A percentile compares a stretch with the other conserved stretches of the same genome.
These are phyloP conservation scores for Lepidurus apus DNA, from an alignment of 1,140 invertebrate species.

Conservation along the genomic window DNA sequence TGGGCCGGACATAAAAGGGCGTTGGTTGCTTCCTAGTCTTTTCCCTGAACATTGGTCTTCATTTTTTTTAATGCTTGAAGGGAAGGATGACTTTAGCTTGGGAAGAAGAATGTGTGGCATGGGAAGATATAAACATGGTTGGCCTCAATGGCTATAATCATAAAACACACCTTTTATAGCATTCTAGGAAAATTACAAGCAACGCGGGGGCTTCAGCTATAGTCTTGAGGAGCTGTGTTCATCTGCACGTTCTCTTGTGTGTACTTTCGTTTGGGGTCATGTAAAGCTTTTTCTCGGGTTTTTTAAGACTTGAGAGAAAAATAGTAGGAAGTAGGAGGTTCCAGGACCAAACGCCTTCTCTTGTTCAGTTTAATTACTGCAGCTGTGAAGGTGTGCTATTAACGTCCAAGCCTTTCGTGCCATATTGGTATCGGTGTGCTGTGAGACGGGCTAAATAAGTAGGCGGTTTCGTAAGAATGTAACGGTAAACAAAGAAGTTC, in stretches of 20 bases:
- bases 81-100: background rate
- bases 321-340: background rate
- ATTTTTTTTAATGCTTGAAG: background rate
- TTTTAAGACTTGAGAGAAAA: background rate
- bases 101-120: background rate
- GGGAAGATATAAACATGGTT: background rate
- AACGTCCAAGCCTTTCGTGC: background rate
- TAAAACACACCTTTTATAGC: constrained; percentile 16
- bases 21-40: background rate
- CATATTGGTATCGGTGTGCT: background rate
- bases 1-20: background rate
- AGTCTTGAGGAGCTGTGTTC: background rate
- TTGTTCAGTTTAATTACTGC: background rate
- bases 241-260: background rate
- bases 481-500: no score
- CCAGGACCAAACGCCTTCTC: background rate
- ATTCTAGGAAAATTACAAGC: background rate
- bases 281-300: background rate
- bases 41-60: background rate
- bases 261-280: background rate
- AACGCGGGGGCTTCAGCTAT: background rate
- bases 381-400: background rate
- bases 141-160: background rate
- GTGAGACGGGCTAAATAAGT: background rate
- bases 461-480: no score